A percentile compares a stretch with the other conserved stretches of the same genome.
phyloP scores from a whole-genome alignment of 2,797 vertebrate genomes.

The Gila robusta region DNA sequence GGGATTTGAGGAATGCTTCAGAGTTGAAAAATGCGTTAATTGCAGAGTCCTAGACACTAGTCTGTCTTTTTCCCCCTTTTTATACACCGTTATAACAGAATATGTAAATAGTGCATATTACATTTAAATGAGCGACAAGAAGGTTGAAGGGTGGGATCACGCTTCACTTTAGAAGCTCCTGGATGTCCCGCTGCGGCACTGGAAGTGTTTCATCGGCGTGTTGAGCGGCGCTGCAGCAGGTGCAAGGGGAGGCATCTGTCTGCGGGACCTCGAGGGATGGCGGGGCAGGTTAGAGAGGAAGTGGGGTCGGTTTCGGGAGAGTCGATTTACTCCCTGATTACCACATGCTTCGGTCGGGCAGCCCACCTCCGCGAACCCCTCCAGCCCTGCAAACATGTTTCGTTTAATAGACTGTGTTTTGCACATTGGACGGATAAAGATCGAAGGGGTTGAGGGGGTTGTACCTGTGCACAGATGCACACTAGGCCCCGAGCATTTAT shows the following conservation, averaged over 20 bases:
- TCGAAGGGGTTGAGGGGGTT: constrained; percentile 26
- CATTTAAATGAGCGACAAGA: constrained; percentile 41
- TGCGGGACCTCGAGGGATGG: constrained; percentile 51
- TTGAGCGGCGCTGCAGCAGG: constrained; percentile 52
- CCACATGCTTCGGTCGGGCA: constrained; percentile 59
- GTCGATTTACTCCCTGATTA: constrained; percentile 62
- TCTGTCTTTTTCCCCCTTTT: constrained; percentile 14
- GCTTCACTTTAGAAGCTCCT: constrained; percentile 42
- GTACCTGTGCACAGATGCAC: constrained; percentile 50
- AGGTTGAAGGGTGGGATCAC: constrained; percentile 43
- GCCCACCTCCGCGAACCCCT: constrained; percentile 4
- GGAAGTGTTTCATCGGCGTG: constrained; percentile 64
- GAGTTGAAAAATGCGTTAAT: constrained; percentile 51
- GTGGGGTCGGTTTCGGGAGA: constrained; percentile 20
- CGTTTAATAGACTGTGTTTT: constrained; percentile 40
- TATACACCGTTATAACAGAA: constrained; percentile 25
- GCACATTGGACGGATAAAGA: constrained; percentile 31
- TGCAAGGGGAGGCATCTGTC: constrained; percentile 58
- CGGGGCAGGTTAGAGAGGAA: constrained; percentile 34
- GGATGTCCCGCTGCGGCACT: constrained; percentile 24
- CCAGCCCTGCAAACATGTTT: constrained; percentile 43
- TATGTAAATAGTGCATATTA: constrained; percentile 34
- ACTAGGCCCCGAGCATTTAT: constrained; percentile 23
- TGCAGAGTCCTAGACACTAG: constrained; percentile 39
- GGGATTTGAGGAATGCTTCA: constrained; percentile 42